Conservation (phyloP, 37 sponge, comb jelly and placozoan genomes). For the Agelas oroides region DNA sequence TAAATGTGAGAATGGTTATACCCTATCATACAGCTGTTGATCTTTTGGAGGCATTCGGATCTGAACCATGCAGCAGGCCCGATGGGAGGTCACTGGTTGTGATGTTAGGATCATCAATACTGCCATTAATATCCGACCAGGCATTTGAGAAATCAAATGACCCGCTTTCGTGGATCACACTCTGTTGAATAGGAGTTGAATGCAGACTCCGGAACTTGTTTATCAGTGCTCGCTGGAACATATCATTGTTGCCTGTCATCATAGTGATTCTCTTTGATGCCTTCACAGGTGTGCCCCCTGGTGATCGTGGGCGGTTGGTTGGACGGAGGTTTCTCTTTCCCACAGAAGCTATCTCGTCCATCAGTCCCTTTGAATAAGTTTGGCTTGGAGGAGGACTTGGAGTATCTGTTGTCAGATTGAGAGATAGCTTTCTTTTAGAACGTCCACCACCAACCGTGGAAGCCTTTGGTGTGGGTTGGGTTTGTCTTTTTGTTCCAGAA, state of each 20-base stretch:
- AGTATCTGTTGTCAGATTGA: no score
- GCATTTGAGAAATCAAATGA: slow-evolving; percentile 37
- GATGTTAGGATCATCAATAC: slow-evolving; percentile 34
- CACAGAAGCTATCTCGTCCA: slow-evolving; percentile 38
- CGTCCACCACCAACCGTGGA: no score
- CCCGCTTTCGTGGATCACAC: neutral
- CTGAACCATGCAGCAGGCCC: no score
- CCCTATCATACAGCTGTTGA: slow-evolving; percentile 13
- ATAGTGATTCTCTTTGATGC: neutral
- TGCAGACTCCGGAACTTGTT: slow-evolving; percentile 53
- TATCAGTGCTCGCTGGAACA: slow-evolving; percentile 55
- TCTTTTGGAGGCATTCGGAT: neutral
- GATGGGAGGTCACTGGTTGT: neutral
- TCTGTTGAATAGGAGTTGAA: slow-evolving; percentile 46
- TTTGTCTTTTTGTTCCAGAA: neutral
- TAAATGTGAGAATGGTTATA: no score
- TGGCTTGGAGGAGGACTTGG: no score
- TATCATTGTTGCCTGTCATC: slow-evolving; percentile 22
- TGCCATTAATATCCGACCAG: slow-evolving; percentile 56
- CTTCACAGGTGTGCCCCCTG: slow-evolving; percentile 22
- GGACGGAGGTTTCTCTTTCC: slow-evolving; percentile 20
- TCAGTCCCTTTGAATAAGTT: neutral
- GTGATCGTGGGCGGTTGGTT: slow-evolving; percentile 25
- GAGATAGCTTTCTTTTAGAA: no score
- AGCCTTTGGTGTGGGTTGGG: no score